Evolutionary conservation across 2,888 invertebrate genomes (phyloP).

Genomic region (Reticulitermes lucifugus): DNA sequence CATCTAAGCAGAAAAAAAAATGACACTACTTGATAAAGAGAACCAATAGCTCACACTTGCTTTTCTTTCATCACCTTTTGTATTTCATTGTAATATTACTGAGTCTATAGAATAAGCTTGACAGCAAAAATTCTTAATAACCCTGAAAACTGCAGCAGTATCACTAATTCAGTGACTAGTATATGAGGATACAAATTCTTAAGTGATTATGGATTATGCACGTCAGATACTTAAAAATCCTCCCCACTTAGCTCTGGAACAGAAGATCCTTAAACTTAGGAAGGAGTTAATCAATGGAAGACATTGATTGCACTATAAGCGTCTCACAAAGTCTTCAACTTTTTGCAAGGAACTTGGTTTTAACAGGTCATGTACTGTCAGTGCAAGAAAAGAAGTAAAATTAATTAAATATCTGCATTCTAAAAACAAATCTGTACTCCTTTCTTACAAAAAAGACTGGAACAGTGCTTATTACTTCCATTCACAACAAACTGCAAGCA

Average conservation of each 20-base stretch:
- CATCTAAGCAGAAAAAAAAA: neutral
- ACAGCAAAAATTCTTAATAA: neutral
- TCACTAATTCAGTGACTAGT: neutral
- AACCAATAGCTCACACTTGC: neutral
- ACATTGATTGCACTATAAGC: neutral
- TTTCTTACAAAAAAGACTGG: too few species aligned
- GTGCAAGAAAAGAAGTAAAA: too few species aligned
- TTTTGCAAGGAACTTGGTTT: too few species aligned
- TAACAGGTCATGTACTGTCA: too few species aligned
- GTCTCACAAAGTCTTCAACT: too few species aligned
- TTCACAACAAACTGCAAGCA: too few species aligned
- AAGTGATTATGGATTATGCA: neutral
- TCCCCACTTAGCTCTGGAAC: neutral
- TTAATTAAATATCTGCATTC: too few species aligned
- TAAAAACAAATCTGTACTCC: too few species aligned
- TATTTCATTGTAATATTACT: neutral
- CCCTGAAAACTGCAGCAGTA: neutral
- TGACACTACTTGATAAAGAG: neutral
- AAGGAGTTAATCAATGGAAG: neutral
- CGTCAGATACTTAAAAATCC: neutral
- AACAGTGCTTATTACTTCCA: too few species aligned
- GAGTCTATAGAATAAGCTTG: neutral
- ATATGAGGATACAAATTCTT: neutral
- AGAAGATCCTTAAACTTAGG: neutral
- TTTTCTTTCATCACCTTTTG: neutral